Conservation (phyloP, 2,888 invertebrate genomes). For the Athalia cordata region DNA sequence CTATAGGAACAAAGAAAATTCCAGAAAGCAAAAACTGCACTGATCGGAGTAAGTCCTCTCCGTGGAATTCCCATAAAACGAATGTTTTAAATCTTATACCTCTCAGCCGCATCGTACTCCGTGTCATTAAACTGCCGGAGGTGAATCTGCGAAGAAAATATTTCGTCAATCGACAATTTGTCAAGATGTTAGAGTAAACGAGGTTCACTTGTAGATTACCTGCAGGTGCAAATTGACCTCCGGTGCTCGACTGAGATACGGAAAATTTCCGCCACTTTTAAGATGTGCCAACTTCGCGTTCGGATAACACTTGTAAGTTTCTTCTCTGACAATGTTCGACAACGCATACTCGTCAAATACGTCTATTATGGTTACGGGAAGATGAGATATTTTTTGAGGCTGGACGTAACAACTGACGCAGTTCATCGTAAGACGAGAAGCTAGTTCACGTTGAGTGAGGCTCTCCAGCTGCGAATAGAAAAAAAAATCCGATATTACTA, state of each 20-base stretch:
- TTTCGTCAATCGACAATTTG: not conserved
- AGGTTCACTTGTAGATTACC: constrained; percentile 75
- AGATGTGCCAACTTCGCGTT: constrained; percentile 90
- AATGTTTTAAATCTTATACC: constrained; percentile 34
- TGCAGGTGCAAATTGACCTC: constrained; percentile 93
- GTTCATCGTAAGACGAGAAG: constrained; percentile 90
- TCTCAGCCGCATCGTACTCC: constrained; percentile 77
- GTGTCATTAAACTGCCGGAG: constrained; percentile 83
- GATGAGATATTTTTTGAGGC: constrained; percentile 80
- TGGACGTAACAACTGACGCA: constrained; percentile 88
- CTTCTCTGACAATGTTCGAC: constrained; percentile 85
- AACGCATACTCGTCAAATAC: constrained; percentile 93
- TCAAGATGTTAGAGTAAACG: not conserved
- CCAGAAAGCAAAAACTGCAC: not conserved
- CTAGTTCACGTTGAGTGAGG: constrained; percentile 87
- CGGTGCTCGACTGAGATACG: constrained; percentile 89
- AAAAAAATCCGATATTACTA: not conserved
- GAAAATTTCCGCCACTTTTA: constrained; percentile 93
- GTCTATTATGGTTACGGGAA: constrained; percentile 90
- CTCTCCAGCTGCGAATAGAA: constrained; percentile 83
- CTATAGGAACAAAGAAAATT: constrained; percentile 20
- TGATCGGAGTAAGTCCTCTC: not conserved
- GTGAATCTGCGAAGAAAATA: constrained; percentile 78
- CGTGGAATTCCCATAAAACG: not conserved
- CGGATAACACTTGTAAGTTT: constrained; percentile 90